Base-by-base conservation (phyloP, 2,797 vertebrate species). In the Tolypeutes matacus region DNA sequence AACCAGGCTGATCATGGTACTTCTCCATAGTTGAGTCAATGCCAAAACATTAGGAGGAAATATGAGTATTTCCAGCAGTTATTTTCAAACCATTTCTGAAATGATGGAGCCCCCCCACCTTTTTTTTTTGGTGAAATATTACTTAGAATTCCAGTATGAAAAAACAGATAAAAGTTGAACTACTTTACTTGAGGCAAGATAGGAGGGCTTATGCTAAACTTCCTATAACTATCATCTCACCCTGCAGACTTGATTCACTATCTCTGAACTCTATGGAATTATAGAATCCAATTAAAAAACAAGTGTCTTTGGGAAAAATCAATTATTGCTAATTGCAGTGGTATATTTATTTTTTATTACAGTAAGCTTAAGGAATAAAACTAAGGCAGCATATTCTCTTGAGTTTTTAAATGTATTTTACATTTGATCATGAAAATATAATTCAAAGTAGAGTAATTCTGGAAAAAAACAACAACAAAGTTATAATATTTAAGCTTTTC, bases 401-500 rank as follows among this genome's bases (percentile, higher is more conserved):
- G 36, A 67, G 73, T 23, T 75, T 86, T 67, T 73, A 72, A 92
- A 31, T 92, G 14, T 78, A 73, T 96, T 80, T 91, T 78, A 67
- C 6, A 53, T 49, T 82, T 81, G 5, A 18, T 76, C 20, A 29
- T 42, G 25, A 67, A 94, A 75, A 69, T 53, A 67, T 51, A 76
- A 92, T 82, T 86, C 18, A 60, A 53, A 39, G 78, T 53, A 27
- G 34, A 67, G 76, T 56, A 56, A 69, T 82, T 31, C 36, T 64
- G 31, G 36, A 62, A 86, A 64, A 81, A 14, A 93, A 88, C 80
- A 89, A 81, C 76, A 67, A 51, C 23, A 53, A 53, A 65, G 9
- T 34, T 90, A 39, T 75, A 77, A 84, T 34, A 82, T 53, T 60
- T 82, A 69, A 69, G 53, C 20, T 92, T 87, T 92, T 76, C 39